Conservation (phyloP, 2,797 vertebrate species). For the Amniataba percoides region DNA sequence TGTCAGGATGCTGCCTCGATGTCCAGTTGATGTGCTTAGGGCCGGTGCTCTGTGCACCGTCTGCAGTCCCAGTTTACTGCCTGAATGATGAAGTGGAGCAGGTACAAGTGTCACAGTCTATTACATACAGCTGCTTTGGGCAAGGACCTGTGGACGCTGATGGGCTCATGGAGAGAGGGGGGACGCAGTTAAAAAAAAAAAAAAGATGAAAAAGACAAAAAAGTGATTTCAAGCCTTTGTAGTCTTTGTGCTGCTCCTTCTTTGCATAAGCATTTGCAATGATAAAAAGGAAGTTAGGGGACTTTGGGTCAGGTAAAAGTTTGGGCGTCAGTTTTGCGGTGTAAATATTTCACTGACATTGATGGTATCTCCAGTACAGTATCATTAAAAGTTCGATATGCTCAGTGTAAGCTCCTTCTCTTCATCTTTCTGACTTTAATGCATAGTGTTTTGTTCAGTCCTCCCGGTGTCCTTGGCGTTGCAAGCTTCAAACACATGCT, state of each 20-base stretch:
- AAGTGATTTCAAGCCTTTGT: conserved; percentile 65
- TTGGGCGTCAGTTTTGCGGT: conserved; percentile 42
- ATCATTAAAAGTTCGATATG: conserved; percentile 85
- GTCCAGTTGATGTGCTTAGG: conserved; percentile 49
- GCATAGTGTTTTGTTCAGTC: conserved; percentile 81
- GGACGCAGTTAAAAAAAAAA: conserved; percentile 32
- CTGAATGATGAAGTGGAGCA: conserved; percentile 77
- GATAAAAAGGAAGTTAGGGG: conserved; percentile 67
- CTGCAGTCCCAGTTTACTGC: conserved; percentile 58
- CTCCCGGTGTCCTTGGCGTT: conserved; percentile 86
- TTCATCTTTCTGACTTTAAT: conserved; percentile 83
- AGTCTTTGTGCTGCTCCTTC: conserved; percentile 60
- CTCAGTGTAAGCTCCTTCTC: conserved; percentile 73
- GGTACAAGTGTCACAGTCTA: conserved; percentile 71
- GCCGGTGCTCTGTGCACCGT: conserved; percentile 24
- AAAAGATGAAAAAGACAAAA: conserved; percentile 66
- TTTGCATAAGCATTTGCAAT: conserved; percentile 62
- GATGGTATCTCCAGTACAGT: conserved; percentile 62
- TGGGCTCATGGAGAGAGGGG: conserved; percentile 44
- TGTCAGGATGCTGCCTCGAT: conserved; percentile 41
- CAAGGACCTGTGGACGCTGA: conserved; percentile 61
- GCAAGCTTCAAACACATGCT: conserved; percentile 88
- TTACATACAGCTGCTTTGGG: conserved; percentile 79
- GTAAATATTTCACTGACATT: conserved; percentile 79
- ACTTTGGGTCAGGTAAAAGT: conserved; percentile 70